These are phyloP conservation scores for Botrylloides violaceus DNA, from an alignment of 23 tunicate genomes.

Conservation along the genomic window DNA sequence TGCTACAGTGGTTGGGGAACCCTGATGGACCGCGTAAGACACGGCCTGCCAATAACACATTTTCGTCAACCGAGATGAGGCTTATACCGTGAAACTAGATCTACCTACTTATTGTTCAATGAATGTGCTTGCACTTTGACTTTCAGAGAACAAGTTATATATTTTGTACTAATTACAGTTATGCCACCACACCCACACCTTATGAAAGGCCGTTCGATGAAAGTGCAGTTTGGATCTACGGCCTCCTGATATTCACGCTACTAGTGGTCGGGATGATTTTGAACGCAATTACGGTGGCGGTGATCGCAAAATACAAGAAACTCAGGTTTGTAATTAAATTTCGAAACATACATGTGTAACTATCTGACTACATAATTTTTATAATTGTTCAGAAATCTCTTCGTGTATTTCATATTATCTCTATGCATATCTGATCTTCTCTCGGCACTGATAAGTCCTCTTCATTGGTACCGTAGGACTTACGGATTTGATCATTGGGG, in stretches of 20 bases:
- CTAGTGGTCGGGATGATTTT: conserved; percentile 41
- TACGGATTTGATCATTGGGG: conserved; percentile 40
- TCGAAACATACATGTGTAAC: no score
- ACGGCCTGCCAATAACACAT: no score
- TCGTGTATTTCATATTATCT: conserved; percentile 17
- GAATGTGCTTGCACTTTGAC: no score
- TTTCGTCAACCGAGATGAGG: no score
- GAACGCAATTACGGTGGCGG: conserved; percentile 50
- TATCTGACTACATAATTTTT: no score
- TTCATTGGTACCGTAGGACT: conserved; percentile 33
- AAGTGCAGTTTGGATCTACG: conserved; percentile 25
- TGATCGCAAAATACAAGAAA: conserved; percentile 26
- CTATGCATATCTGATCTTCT: conserved; percentile 35
- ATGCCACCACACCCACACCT: conserved; percentile 10
- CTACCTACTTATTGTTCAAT: no score
- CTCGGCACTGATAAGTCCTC: conserved; percentile 27
- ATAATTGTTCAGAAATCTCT: conserved; percentile 16
- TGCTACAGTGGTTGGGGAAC: no score
- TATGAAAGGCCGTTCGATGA: conserved; percentile 50
- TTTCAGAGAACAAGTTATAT: no score
- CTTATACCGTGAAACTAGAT: no score
- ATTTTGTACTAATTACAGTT: no score
- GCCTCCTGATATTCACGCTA: conserved; percentile 28
- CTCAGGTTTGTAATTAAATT: conserved; percentile 40
- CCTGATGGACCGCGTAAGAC: no score